Conservation (phyloP, 1,140 invertebrate species). For the Megathymus violae region DNA sequence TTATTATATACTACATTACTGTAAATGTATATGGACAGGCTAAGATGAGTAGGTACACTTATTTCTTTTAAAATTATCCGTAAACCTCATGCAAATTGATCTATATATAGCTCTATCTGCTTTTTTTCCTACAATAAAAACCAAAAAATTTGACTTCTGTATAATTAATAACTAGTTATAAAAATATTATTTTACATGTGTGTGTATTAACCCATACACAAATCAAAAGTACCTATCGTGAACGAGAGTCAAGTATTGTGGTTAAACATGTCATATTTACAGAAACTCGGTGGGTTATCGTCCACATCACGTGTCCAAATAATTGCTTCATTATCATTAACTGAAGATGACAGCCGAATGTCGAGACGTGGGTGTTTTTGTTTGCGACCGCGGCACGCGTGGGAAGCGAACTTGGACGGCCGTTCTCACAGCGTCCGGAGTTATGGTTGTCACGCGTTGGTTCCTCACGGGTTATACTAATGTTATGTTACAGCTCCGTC, state of each 20-base stretch:
- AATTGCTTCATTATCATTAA: constrained; percentile 52
- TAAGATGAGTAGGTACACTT: too few species aligned
- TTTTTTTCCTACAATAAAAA: too few species aligned
- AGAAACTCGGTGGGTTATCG: constrained; percentile 7
- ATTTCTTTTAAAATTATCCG: too few species aligned
- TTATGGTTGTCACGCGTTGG: constrained; percentile 14
- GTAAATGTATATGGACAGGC: too few species aligned
- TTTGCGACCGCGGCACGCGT: constrained; percentile 36
- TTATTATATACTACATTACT: too few species aligned
- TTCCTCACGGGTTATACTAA: neutral
- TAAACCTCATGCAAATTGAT: too few species aligned
- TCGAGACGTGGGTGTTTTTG: constrained; percentile 42
- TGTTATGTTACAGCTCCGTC: neutral
- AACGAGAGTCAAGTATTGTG: neutral
- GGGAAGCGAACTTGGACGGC: constrained; percentile 30
- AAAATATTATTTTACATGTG: too few species aligned
- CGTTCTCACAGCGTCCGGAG: constrained; percentile 32
- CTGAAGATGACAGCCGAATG: constrained; percentile 38
- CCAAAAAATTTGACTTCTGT: too few species aligned
- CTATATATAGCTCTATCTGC: too few species aligned
- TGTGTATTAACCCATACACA: too few species aligned
- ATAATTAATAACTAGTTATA: too few species aligned
- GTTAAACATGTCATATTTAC: constrained; percentile 7
- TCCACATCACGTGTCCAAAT: constrained; percentile 33
- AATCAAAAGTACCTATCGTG: too few species aligned